phyloP scores from a whole-genome alignment of 1,140 invertebrate genomes.

The Drosophila gunungcola region DNA sequence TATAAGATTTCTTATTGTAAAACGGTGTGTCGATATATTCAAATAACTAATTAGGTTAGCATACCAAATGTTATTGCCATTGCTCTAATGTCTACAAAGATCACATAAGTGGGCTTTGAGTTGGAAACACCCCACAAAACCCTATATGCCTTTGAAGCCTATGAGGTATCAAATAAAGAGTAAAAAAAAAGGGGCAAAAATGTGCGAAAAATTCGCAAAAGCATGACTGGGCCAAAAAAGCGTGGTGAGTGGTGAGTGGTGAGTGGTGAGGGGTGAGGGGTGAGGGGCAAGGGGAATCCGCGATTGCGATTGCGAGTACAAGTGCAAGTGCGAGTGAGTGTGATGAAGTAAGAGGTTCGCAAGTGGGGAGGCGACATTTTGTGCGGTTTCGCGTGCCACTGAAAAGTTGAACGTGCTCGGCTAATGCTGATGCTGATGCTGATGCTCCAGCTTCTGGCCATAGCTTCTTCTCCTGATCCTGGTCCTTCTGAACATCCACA shows the following conservation, averaged over 20 bases:
- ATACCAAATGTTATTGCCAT: background rate
- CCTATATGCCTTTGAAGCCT: constrained; percentile 1
- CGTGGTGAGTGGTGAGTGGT: no score
- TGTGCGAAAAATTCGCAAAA: constrained; percentile 64
- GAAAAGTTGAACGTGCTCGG: constrained; percentile 68
- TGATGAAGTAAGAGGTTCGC: constrained; percentile 29
- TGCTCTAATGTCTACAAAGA: no score
- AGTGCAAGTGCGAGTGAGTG: constrained; percentile 11
- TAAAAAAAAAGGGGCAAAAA: constrained; percentile 28
- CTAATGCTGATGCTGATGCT: constrained; percentile 41
- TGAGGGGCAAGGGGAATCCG: no score
- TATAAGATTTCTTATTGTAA: no score
- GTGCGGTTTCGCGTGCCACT: constrained; percentile 78
- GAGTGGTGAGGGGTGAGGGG: background rate
- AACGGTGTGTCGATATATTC: background rate
- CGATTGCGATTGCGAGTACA: background rate
- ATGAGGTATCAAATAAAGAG: constrained; percentile 19
- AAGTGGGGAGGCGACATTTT: constrained; percentile 51
- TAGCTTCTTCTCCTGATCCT: constrained; percentile 2
- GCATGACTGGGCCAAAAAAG: constrained; percentile 11
- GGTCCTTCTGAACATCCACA: background rate
- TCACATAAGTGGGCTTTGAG: background rate
- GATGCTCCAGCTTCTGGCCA: background rate
- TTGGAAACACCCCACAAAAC: background rate
- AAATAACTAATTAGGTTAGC: background rate